These are phyloP conservation scores for Desmodus rotundus DNA, from an alignment of 2,113 vertebrate species.

Conservation along the genomic window DNA sequence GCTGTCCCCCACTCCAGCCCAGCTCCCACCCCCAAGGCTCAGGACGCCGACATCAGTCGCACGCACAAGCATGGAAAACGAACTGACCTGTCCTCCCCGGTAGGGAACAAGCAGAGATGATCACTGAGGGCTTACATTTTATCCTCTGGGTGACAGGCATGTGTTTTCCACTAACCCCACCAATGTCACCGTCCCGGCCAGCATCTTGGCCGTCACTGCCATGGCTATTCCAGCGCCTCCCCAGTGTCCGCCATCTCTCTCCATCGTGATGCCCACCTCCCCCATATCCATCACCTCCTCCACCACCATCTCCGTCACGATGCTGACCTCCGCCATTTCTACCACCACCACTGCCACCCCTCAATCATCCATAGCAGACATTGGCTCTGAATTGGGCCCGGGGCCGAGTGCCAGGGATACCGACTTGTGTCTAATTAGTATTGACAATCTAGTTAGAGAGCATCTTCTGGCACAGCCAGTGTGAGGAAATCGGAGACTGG, in stretches of 20 bases:
- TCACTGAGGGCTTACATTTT: accelerated
- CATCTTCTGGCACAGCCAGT: neutral
- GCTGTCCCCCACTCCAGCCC: neutral
- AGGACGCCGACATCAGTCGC: accelerated
- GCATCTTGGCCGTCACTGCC: neutral
- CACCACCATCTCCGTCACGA: neutral
- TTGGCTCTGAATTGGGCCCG: neutral
- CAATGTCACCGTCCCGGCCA: neutral
- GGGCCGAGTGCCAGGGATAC: neutral
- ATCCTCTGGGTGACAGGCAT: accelerated
- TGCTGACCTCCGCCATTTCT: neutral
- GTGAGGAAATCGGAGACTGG: neutral
- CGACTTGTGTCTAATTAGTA: neutral
- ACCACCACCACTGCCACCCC: neutral
- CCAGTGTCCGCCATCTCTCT: neutral
- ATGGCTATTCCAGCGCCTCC: neutral
- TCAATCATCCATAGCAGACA: neutral
- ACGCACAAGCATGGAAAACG: accelerated
- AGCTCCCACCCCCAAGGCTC: neutral
- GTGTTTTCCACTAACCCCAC: accelerated
- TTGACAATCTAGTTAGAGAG: neutral
- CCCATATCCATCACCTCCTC: neutral
- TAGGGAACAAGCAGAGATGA: neutral
- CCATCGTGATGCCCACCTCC: neutral
- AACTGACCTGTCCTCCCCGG: neutral